These are phyloP conservation scores for Caenorhabditis parvicauda DNA, from an alignment of 2,888 invertebrate species.

Conservation along the genomic window DNA sequence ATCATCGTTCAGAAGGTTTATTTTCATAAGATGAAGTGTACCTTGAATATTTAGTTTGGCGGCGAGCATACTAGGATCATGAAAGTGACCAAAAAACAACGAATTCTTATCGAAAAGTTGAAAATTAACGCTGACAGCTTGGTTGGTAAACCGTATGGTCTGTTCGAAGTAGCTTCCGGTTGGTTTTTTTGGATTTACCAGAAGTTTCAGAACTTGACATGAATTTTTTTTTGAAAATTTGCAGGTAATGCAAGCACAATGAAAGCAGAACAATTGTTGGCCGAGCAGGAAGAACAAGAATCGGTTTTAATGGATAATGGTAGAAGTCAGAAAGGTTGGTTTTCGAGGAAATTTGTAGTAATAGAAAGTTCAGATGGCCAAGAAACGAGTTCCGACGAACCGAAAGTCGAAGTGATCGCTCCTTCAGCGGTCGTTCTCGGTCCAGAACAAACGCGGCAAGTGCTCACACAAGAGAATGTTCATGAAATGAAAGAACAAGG, in stretches of 20 bases:
- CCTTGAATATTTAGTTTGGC: conserved; percentile 40
- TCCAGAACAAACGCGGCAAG: conserved; percentile 33
- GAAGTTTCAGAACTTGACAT: not conserved
- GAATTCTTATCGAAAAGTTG: conserved; percentile 50
- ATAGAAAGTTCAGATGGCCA: too few relatives aligned
- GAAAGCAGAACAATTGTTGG: too few relatives aligned
- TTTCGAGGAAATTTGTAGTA: too few relatives aligned
- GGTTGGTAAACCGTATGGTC: conserved; percentile 50
- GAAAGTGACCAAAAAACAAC: conserved; percentile 38
- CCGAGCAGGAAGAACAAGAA: too few relatives aligned
- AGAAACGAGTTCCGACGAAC: conserved; percentile 2
- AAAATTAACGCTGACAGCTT: conserved; percentile 44
- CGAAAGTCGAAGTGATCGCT: conserved; percentile 7
- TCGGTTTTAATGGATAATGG: too few relatives aligned
- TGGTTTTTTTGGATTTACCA: conserved; percentile 16
- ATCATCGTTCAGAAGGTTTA: too few relatives aligned
- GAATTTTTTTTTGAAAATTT: not conserved
- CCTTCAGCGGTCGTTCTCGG: conserved; percentile 23
- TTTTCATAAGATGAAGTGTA: too few relatives aligned
- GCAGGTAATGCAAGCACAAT: too few relatives aligned
- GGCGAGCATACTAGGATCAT: conserved; percentile 50
- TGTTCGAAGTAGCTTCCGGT: conserved; percentile 47
- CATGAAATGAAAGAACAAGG: conserved; percentile 46
- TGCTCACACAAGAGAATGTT: conserved; percentile 42
- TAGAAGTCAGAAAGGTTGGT: too few relatives aligned